A percentile compares a stretch with the other conserved stretches of the same genome.
Conservation (phyloP, 2,797 vertebrate species). For the Hapalemur alaotrensis region DNA sequence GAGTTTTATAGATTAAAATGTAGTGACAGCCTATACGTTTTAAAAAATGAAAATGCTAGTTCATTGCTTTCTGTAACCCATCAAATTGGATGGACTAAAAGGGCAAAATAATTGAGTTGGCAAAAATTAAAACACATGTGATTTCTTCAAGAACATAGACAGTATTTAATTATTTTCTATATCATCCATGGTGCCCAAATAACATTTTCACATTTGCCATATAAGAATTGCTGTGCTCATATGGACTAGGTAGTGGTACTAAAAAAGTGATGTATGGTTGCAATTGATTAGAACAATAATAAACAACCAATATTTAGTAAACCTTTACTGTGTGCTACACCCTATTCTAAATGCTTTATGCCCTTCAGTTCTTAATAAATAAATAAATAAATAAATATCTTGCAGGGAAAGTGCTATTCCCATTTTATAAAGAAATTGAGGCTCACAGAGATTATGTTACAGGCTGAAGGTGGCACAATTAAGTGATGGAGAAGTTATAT, state of each 20-base stretch:
- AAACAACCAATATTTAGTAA: background rate
- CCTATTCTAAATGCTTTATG: background rate
- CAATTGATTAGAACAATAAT: background rate
- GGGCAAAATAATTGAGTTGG: slow-evolving; percentile 50
- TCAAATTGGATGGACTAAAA: slow-evolving; percentile 21
- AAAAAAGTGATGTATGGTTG: background rate
- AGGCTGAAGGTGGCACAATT: background rate
- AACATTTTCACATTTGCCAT: background rate
- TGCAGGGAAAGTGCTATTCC: background rate
- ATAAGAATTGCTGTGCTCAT: background rate
- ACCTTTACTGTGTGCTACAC: background rate
- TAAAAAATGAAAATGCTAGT: slow-evolving; percentile 8
- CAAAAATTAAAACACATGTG: slow-evolving; percentile 34
- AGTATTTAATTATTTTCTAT: slow-evolving; percentile 47
- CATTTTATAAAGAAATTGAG: background rate
- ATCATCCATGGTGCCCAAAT: background rate
- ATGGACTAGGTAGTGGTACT: background rate
- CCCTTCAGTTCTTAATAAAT: background rate
- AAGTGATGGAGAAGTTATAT: background rate
- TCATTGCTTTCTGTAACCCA: slow-evolving; percentile 42
- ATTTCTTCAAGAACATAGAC: slow-evolving; percentile 46
- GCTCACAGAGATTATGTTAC: background rate
- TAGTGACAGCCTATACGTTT: slow-evolving; percentile 30
- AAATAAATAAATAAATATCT: background rate
- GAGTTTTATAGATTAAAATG: slow-evolving; percentile 22